Conservation (phyloP, 23 tunicate species). For the Phallusia fumigata region DNA sequence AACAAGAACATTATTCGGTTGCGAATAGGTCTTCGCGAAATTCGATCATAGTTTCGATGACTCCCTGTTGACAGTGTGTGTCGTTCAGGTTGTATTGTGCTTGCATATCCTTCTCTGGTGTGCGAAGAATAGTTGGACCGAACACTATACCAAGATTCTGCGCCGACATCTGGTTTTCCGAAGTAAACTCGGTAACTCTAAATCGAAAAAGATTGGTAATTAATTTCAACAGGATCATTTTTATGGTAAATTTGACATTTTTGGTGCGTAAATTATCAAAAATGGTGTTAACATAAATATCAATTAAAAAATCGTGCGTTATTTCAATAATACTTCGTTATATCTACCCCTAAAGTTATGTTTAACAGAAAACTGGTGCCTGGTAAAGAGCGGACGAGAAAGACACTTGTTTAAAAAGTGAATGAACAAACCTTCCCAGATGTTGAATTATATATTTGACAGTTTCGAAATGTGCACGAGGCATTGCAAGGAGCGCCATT, state of each 20-base stretch:
- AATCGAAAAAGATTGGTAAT: too few species aligned
- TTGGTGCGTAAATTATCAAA: too few species aligned
- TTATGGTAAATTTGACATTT: too few species aligned
- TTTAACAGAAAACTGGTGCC: too few species aligned
- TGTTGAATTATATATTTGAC: conserved; percentile 68
- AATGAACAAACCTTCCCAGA: conserved; percentile 58
- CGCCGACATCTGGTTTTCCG: conserved; percentile 75
- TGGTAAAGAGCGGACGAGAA: too few species aligned
- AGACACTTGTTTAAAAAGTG: too few species aligned
- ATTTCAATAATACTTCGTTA: too few species aligned
- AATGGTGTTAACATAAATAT: too few species aligned
- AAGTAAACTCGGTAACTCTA: conserved; percentile 49
- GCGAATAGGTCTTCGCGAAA: conserved; percentile 53
- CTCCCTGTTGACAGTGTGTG: conserved; percentile 62
- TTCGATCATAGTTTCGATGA: conserved; percentile 62
- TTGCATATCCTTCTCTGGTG: conserved; percentile 53
- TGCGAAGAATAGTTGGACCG: conserved; percentile 82
- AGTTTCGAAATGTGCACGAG: conserved; percentile 80
- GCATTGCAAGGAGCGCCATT: conserved; percentile 67
- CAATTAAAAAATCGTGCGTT: too few species aligned
- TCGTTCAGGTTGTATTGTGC: conserved; percentile 46
- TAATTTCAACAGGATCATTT: too few species aligned
- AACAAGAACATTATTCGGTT: neutral
- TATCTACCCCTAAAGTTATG: too few species aligned
- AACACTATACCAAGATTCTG: conserved; percentile 85